Base-by-base conservation (phyloP, 2,797 vertebrate species). In the Psittacula derbiana region DNA sequence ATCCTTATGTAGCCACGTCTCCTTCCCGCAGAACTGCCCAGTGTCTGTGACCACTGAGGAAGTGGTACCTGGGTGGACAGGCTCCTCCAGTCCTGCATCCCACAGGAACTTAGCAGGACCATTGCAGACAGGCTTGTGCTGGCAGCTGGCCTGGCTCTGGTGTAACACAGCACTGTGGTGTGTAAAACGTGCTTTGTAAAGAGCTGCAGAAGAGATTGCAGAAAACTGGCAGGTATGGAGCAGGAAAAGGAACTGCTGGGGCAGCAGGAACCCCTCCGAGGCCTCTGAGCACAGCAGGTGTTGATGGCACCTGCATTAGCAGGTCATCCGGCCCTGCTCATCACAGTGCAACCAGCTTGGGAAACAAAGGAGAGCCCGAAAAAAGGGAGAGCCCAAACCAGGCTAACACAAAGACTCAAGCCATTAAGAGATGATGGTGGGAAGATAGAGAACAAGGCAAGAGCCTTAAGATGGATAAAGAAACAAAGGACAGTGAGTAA, bases 351-450 rank as follows among this genome's bases (percentile, higher is more conserved):
- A n/a, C 50, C 79, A 80, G 57, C 69, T 69, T n/a, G 28, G 65
- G 41, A 88, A 81, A 94, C 93, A 96, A 95, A 95, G 50, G 86
- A 78, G 28, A 62, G 43, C 40, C 44, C 74, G 40, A 41, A 66
- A 66, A 70, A 88, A 66, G 10, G 16, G 40, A 91, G 31, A 94
- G 47, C 44, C 36, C 85, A 83, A 86, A 64, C 20, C 41, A 80
- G 47, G 69, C 61, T 83, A 46, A 74, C 28, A 80, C 53, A 72
- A 93, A 90, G 40, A 66, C 71, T 91, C 65, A 30, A 78, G 44
- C 67, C 82, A 41, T 90, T 88, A 90, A 72, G 66, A 90, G 49
- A 61, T 62, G 58, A 84, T 80, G 53, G 62, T 66, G 23, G 60
- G 43, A 88, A 83, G 76, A 92, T 0, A 72, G 50, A 49, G 61